Evolutionary conservation across 1,140 invertebrate species (phyloP).

Genomic region (Diuraphis noxia): DNA sequence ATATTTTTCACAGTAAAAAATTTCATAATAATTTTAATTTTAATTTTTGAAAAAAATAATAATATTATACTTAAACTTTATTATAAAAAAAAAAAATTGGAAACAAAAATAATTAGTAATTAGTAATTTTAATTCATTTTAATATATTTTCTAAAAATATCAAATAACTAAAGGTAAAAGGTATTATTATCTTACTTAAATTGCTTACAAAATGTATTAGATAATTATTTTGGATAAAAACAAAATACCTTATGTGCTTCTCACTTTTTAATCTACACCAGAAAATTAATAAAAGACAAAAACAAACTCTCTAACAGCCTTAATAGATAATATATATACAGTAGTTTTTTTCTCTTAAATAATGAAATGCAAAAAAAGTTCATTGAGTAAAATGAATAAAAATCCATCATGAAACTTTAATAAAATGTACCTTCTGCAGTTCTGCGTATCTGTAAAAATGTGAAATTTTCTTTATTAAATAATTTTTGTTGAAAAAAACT

Average conservation of each 20-base stretch:
- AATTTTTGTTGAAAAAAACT: slow-evolving; percentile 18
- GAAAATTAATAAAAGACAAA: background rate
- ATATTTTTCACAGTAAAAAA: no score
- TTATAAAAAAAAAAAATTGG: no score
- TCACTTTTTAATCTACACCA: slow-evolving; percentile 8
- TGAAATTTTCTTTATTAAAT: slow-evolving; percentile 32
- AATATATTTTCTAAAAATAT: background rate
- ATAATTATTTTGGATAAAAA: background rate
- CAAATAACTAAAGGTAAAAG: background rate
- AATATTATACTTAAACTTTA: no score
- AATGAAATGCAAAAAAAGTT: slow-evolving; percentile 15
- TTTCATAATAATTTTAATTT: no score
- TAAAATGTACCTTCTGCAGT: slow-evolving; percentile 9
- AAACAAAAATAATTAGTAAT: no score
- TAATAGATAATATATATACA: background rate
- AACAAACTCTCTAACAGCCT: background rate
- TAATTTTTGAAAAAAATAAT: no score
- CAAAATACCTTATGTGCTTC: background rate
- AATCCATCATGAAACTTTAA: slow-evolving; percentile 35
- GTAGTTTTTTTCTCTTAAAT: background rate
- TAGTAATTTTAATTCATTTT: background rate
- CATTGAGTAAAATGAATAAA: slow-evolving; percentile 28
- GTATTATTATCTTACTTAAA: background rate
- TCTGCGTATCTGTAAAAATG: slow-evolving; percentile 17
- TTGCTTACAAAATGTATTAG: background rate